Evolutionary conservation across 2,113 vertebrate genomes (phyloP).

Genomic region (Trachemys scripta): DNA sequence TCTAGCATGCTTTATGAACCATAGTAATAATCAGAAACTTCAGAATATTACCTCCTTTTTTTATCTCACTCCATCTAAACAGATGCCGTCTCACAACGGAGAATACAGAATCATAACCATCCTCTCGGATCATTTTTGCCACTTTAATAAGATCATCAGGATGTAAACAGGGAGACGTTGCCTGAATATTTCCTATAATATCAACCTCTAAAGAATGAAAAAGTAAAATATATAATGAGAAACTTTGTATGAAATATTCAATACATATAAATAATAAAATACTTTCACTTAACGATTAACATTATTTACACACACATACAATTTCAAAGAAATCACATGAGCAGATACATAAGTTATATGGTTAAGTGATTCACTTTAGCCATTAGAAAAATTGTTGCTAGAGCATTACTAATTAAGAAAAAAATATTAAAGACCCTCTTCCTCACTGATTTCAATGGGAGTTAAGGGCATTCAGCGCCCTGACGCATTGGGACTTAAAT

Average conservation of each 20-base stretch:
- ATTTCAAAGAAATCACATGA: neutral
- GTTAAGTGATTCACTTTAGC: neutral
- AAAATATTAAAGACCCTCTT: neutral
- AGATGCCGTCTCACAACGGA: slow-evolving; percentile 93
- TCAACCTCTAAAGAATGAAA: slow-evolving; percentile 84
- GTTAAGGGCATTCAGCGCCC: neutral
- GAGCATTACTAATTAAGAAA: neutral
- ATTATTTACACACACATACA: neutral
- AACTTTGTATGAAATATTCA: neutral
- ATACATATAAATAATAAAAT: neutral
- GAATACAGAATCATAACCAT: slow-evolving; percentile 91
- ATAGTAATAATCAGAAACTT: neutral
- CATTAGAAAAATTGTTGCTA: neutral
- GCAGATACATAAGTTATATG: neutral
- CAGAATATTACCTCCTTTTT: slow-evolving; percentile 84
- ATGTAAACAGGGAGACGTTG: slow-evolving; percentile 95
- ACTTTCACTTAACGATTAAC: neutral
- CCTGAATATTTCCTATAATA: slow-evolving; percentile 94
- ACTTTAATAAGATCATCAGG: slow-evolving; percentile 89
- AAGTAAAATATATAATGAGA: slow-evolving; percentile 18
- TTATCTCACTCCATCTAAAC: slow-evolving; percentile 94
- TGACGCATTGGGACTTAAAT: neutral
- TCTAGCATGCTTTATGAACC: neutral
- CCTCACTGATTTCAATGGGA: neutral
- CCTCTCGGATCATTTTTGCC: slow-evolving; percentile 84